A percentile compares a stretch with the other conserved stretches of the same genome.
Evolutionary conservation across 2,797 vertebrate genomes (phyloP).

Genomic region (Tachyglossus aculeatus): DNA sequence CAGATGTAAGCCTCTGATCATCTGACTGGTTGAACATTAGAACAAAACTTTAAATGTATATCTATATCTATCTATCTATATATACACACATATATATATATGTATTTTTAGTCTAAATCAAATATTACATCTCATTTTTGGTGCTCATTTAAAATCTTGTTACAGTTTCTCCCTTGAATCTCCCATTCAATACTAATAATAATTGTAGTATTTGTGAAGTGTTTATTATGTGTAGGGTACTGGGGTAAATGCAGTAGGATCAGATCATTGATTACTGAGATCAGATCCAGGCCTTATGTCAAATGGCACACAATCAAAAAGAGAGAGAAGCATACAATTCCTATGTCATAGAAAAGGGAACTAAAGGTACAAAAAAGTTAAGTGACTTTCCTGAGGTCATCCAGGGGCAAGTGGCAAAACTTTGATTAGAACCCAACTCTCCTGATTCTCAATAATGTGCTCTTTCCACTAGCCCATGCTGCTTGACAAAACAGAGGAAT

Average conservation of each 20-base stretch:
- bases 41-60: not conserved
- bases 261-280: too few species aligned
- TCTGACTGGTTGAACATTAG: not conserved
- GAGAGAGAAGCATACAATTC: conserved; percentile 2
- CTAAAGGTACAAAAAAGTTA: too few species aligned
- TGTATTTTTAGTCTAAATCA: not conserved
- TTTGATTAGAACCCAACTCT: too few species aligned
- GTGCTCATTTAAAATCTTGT: conserved; percentile 1
- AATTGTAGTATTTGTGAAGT: conserved; percentile 47
- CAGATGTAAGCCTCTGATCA: not conserved
- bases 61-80: too few species aligned
- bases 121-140: not conserved
- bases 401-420: conserved; percentile 10
- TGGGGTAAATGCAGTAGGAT: too few species aligned
- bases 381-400: too few species aligned
- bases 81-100: not conserved
- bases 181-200: not conserved
- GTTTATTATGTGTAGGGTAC: too few species aligned
- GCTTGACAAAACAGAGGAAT: too few species aligned
- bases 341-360: conserved; percentile 16
- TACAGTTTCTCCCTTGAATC: not conserved
- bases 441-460: too few species aligned
- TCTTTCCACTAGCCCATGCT: too few species aligned
- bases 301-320: too few species aligned
- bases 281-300: too few species aligned